These are phyloP conservation scores for Paramormyrops kingsleyae DNA, from an alignment of 2,113 vertebrate genomes.

Conservation along the genomic window DNA sequence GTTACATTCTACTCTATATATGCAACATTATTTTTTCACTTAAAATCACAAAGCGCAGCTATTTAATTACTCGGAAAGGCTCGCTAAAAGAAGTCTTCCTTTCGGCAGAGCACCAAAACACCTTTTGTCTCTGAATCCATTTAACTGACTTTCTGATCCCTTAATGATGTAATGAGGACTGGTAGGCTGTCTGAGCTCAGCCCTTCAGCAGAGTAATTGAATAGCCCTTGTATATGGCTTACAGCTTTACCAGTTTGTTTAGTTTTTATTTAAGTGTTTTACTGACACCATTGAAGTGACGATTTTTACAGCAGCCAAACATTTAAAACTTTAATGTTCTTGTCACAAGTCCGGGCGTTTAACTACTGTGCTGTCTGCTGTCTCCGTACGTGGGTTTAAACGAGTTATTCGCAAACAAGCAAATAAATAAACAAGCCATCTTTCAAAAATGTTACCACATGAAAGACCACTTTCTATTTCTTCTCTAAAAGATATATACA, in stretches of 20 bases:
- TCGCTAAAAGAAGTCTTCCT: not conserved
- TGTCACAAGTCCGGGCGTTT: not conserved
- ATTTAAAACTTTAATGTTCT: not conserved
- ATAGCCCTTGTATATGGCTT: not conserved
- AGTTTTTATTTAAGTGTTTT: not conserved
- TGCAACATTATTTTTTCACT: not conserved
- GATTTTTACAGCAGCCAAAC: not conserved
- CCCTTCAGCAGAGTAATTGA: not conserved
- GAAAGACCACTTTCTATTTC: not conserved
- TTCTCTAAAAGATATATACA: not conserved
- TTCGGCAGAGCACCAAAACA: not conserved
- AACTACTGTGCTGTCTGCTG: not conserved
- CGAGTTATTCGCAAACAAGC: not conserved
- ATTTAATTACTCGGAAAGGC: not conserved
- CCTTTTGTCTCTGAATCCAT: conserved; percentile 2
- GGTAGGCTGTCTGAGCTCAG: not conserved
- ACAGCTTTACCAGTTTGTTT: not conserved
- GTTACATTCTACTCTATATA: not conserved
- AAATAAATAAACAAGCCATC: conserved; percentile 6
- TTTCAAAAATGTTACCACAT: conserved; percentile 1
- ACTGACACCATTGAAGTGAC: not conserved
- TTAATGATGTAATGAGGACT: not conserved
- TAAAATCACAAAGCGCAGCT: not conserved
- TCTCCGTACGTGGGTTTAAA: not conserved
- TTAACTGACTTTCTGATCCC: not conserved